Percentiles rank a stretch among this genome's conserved stretches.
Evolutionary conservation across 2,888 invertebrate genomes (phyloP).

Genomic region (Didymodactylos carnosus): DNA sequence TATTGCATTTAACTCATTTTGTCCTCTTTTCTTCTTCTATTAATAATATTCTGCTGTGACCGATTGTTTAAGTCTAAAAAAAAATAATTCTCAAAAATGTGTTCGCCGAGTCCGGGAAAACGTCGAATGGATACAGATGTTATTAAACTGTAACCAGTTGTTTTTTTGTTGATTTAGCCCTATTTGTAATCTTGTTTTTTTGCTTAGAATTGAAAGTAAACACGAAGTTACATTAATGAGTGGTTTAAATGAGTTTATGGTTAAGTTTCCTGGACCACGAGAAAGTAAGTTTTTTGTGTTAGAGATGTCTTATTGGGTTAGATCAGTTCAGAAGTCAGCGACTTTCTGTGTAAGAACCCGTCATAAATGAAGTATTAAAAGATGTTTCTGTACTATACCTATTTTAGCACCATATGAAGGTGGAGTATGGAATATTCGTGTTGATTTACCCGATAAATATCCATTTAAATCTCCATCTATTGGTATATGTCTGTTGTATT

Average conservation of each 20-base stretch:
- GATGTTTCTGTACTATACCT: neutral
- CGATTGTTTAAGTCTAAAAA: too few relatives aligned
- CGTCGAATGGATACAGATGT: constrained; percentile 99
- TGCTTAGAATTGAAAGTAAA: constrained; percentile 74
- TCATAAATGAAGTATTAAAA: neutral
- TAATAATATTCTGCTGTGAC: too few relatives aligned
- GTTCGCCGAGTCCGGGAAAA: constrained; percentile 98
- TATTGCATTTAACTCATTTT: too few relatives aligned
- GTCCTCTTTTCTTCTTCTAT: too few relatives aligned
- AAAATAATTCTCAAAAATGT: too few relatives aligned
- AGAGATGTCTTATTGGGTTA: too few relatives aligned
- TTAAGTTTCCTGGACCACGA: constrained; percentile 94
- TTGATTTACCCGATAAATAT: constrained; percentile 95
- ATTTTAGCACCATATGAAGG: constrained; percentile 73
- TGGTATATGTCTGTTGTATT: too few relatives aligned
- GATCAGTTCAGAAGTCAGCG: too few relatives aligned
- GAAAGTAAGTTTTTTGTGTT: constrained; percentile 40
- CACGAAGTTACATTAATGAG: constrained; percentile 96
- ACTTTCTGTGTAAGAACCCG: too few relatives aligned
- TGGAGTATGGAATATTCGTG: constrained; percentile 96
- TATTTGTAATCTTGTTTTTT: neutral
- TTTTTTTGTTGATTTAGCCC: neutral
- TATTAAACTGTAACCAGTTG: constrained; percentile 62
- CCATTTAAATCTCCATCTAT: constrained; percentile 99
- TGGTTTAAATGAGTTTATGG: constrained; percentile 94